These are phyloP conservation scores for Limanda limanda DNA, from an alignment of 2,113 vertebrate species.

Conservation along the genomic window DNA sequence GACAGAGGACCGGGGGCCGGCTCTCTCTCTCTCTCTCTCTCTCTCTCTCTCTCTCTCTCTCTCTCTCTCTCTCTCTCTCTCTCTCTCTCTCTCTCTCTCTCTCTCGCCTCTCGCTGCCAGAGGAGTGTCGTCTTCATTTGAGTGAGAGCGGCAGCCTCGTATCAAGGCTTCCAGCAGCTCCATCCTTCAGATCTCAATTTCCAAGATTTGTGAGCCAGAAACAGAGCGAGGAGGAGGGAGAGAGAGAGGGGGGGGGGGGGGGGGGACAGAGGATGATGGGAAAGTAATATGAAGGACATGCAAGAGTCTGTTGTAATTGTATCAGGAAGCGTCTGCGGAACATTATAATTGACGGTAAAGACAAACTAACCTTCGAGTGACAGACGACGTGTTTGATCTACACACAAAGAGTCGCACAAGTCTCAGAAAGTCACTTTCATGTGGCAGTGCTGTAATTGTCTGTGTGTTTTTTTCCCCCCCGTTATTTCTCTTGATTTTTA, in stretches of 20 bases:
- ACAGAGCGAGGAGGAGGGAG: conserved; percentile 12
- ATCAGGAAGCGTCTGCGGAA: conserved; percentile 11
- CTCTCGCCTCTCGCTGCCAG: not conserved
- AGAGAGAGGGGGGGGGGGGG: conserved; percentile 7
- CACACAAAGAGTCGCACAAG: too few species aligned
- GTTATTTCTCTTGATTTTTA: not conserved
- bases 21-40: too few species aligned
- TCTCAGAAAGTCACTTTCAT: too few species aligned
- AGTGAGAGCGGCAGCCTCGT: conserved; percentile 53
- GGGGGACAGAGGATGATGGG: conserved; percentile 7
- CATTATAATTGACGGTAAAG: not conserved
- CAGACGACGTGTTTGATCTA: too few species aligned
- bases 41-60: too few species aligned
- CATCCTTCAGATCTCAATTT: conserved; percentile 70
- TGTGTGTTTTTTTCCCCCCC: not conserved
- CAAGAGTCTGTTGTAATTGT: conserved; percentile 37
- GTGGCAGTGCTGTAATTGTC: not conserved
- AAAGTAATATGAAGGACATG: conserved; percentile 2
- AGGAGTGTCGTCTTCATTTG: conserved; percentile 56
- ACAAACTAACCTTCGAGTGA: not conserved
- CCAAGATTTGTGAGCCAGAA: conserved; percentile 70
- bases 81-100: too few species aligned
- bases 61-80: too few species aligned
- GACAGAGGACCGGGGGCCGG: too few species aligned
- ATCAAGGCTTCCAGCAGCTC: conserved; percentile 39